A percentile compares a stretch with the other conserved stretches of the same genome.
These are phyloP conservation scores for Elysia crispata DNA, from an alignment of 2,888 invertebrate genomes.

Conservation along the genomic window DNA sequence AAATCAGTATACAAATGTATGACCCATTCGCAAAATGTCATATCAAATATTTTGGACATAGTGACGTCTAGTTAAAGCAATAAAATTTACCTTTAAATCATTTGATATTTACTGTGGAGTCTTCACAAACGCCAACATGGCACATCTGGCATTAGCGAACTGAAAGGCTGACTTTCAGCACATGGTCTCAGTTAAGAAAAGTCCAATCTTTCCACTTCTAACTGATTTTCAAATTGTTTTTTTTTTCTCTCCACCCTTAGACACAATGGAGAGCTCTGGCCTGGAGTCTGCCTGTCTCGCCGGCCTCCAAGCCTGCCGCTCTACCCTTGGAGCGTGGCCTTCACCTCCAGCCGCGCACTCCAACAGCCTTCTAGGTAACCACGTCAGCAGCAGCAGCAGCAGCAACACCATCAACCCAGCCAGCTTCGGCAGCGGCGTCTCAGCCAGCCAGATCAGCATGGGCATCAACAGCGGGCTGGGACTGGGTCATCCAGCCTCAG, in stretches of 20 bases:
- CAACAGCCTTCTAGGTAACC: constrained; percentile 19
- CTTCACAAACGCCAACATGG: no score
- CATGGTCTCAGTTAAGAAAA: no score
- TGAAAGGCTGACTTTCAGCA: no score
- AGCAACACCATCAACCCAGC: constrained; percentile 16
- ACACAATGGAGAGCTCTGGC: not conserved
- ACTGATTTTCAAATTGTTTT: not conserved
- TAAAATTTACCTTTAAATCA: no score
- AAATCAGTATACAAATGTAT: no score
- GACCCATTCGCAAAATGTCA: no score
- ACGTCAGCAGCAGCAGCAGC: constrained; percentile 33
- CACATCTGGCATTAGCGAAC: no score
- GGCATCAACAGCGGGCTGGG: constrained; percentile 9
- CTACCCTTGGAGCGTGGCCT: constrained; percentile 42
- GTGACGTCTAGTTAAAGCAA: no score
- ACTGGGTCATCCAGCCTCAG: not conserved
- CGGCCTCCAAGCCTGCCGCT: constrained; percentile 40
- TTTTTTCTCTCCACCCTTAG: not conserved
- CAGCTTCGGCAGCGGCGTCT: constrained; percentile 33
- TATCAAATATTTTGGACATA: no score
- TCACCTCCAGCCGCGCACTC: constrained; percentile 44
- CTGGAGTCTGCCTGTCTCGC: constrained; percentile 36
- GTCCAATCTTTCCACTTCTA: no score
- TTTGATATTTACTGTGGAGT: no score
- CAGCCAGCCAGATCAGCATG: constrained; percentile 32